Evolutionary conservation across 2,797 vertebrate species (phyloP).

Genomic region (Leptoclinus maculatus): DNA sequence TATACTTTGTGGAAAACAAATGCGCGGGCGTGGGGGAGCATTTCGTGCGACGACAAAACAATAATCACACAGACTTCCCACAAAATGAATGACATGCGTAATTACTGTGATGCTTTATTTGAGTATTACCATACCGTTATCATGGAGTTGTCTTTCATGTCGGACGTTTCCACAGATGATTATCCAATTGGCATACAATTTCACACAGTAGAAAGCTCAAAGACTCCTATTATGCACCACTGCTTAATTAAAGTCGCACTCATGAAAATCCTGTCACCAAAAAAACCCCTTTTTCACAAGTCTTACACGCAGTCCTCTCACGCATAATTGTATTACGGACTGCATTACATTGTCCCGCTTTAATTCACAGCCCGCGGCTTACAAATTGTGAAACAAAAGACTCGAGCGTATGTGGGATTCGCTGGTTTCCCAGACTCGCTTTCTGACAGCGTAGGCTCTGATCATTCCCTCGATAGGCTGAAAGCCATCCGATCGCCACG

Average conservation of each 20-base stretch:
- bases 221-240: constrained; percentile 68
- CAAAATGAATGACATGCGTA: constrained; percentile 53
- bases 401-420: constrained; percentile 39
- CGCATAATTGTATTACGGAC: constrained; percentile 79
- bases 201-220: constrained; percentile 68
- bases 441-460: constrained; percentile 45
- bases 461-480: constrained; percentile 62
- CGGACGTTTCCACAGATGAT: constrained; percentile 72
- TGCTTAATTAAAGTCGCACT: constrained; percentile 75
- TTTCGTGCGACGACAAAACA: constrained; percentile 27
- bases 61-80: constrained; percentile 35
- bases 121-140: constrained; percentile 59
- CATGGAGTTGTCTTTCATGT: constrained; percentile 57
- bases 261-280: constrained; percentile 68
- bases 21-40: background rate
- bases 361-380: constrained; percentile 70
- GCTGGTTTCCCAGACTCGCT: constrained; percentile 47
- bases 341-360: constrained; percentile 71
- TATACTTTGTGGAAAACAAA: background rate
- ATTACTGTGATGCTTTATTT: constrained; percentile 53
- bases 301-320: constrained; percentile 70
- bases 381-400: constrained; percentile 70
- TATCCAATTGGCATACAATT: constrained; percentile 74
- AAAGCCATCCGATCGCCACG: constrained; percentile 46
- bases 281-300: constrained; percentile 66